A percentile compares a stretch with the other conserved stretches of the same genome.
Evolutionary conservation across 2,797 vertebrate species (phyloP).

Genomic region (Rhinoraja longicauda): DNA sequence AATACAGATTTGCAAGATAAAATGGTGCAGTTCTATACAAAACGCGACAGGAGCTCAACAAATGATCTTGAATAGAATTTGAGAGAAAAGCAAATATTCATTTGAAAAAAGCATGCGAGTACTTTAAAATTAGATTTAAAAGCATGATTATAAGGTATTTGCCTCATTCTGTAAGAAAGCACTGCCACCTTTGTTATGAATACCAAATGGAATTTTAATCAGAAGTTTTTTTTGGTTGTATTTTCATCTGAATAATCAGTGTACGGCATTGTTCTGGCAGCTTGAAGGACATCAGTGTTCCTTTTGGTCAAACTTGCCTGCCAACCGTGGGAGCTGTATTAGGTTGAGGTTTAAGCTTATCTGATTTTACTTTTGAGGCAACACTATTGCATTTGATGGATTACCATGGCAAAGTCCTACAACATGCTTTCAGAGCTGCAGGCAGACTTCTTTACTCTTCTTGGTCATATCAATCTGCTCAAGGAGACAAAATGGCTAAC

Average conservation of each 20-base stretch:
- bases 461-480: background rate
- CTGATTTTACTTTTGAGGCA: background rate
- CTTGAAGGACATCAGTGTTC: background rate
- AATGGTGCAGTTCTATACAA: background rate
- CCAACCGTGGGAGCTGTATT: background rate
- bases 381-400: background rate
- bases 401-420: background rate
- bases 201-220: constrained; percentile 22
- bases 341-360: background rate
- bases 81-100: background rate
- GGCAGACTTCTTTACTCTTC: background rate
- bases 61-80: constrained; percentile 14
- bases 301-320: background rate
- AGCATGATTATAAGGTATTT: constrained; percentile 22
- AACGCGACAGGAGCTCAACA: background rate
- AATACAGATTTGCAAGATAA: background rate
- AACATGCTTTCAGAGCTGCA: background rate
- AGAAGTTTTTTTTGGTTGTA: constrained; percentile 18
- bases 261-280: background rate
- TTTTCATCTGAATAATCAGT: constrained; percentile 28
- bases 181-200: constrained; percentile 10
- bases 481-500: background rate
- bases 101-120: constrained; percentile 6
- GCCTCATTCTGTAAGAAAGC: constrained; percentile 9
- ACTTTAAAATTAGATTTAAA: constrained; percentile 28